Evolutionary conservation across 2,888 invertebrate genomes (phyloP).

Genomic region (Papilio protenor): DNA sequence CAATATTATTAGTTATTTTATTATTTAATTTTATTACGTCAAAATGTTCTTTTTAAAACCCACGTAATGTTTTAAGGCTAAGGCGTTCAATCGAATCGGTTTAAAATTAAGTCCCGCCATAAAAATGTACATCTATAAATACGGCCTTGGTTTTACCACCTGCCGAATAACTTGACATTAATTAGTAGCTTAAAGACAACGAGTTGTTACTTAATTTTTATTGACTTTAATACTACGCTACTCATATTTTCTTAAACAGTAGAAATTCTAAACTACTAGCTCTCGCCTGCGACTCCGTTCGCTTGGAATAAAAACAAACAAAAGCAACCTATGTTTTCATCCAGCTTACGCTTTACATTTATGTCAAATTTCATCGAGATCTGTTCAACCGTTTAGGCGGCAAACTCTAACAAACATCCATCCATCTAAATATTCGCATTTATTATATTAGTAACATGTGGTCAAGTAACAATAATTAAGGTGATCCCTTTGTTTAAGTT

Average conservation of each 20-base stretch:
- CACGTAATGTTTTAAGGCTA: background rate
- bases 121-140: background rate
- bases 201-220: background rate
- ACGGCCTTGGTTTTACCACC: constrained; percentile 1
- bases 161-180: background rate
- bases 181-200: background rate
- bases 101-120: background rate
- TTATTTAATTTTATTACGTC: too few relatives aligned
- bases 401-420: too few relatives aligned
- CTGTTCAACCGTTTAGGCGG: too few relatives aligned
- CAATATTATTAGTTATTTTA: too few relatives aligned
- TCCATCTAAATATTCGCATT: too few relatives aligned
- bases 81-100: background rate
- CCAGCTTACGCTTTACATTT: too few relatives aligned
- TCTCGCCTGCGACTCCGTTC: too few relatives aligned
- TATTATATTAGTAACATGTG: too few relatives aligned
- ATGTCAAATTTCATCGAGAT: too few relatives aligned
- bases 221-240: background rate
- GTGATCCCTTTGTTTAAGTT: background rate
- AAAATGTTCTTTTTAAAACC: background rate
- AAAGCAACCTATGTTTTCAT: too few relatives aligned
- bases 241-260: background rate
- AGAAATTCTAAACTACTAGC: background rate
- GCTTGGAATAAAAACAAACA: too few relatives aligned
- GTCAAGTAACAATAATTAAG: constrained; percentile 12